phyloP scores from a whole-genome alignment of 2,797 vertebrate species.

The Molothrus aeneus region DNA sequence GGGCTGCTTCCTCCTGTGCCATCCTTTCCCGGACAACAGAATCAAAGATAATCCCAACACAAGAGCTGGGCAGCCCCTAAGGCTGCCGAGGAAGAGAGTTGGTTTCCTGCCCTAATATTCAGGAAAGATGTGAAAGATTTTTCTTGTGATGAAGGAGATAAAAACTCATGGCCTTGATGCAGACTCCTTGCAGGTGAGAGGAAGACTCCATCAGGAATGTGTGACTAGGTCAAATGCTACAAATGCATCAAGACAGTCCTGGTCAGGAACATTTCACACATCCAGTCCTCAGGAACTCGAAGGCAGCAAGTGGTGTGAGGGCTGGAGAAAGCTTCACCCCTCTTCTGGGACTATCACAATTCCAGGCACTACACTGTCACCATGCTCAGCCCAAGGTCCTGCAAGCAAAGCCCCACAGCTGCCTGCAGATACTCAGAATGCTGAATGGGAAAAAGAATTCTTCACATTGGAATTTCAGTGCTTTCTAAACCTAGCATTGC shows the following conservation, averaged over 20 bases:
- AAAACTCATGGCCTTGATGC: not conserved
- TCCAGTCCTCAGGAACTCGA: fast-evolving
- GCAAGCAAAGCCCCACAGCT: not conserved
- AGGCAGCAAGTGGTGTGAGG: fast-evolving
- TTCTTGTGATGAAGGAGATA: not conserved
- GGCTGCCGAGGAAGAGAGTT: not conserved
- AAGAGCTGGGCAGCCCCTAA: not conserved
- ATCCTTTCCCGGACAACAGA: not conserved
- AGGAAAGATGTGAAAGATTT: not conserved
- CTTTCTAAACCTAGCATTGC: not conserved
- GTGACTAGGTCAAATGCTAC: not conserved
- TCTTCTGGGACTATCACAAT: not conserved
- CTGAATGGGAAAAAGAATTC: not conserved
- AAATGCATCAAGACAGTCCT: not conserved
- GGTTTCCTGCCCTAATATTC: not conserved
- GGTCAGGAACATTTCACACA: not conserved
- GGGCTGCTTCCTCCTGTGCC: not conserved
- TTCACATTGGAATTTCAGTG: not conserved
- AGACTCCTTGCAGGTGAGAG: not conserved
- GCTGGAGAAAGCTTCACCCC: not conserved
- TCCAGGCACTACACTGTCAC: not conserved
- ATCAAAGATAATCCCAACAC: not conserved
- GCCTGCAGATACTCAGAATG: not conserved
- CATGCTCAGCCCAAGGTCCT: not conserved
- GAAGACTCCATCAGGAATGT: not conserved